Evolutionary conservation across 2,113 vertebrate species (phyloP), one percentile per base, ranked within the genome.

Genomic region (Cochlearius cochlearius): DNA sequence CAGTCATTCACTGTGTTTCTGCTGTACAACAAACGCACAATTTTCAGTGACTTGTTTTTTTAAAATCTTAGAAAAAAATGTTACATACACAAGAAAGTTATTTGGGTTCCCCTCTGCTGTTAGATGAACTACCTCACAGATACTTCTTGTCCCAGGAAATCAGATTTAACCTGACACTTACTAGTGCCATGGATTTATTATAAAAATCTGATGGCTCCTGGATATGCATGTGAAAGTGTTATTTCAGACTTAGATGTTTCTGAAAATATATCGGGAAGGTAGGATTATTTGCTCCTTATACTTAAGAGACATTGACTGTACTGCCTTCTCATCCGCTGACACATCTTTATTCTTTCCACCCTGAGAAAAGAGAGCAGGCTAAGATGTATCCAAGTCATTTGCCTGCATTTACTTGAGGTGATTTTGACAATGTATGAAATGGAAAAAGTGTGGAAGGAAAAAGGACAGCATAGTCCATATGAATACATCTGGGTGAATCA

Each of bases 21-120:
- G 41, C 12, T 52, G 9, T 60, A 19, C 34, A 88, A 26, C 5
- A 14, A 69, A 30, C 5, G 27, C 2, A 6, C 7, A 0, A 0
- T 36, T 88, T 76, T 81, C 15, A 59, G 12, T 50, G 29, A 41
- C 5, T 38, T 45, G 4, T 38, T 90, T 79, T 75, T 34, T 29
- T 71, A n/a, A 80, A 80, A 56, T 60, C 20, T 75, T 78, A 19
- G 19, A 9, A 58, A 86, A 86, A 45, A 74, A 41, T 15, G 1
- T 52, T 69, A 29, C 12, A 22, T 26, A 71, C 13, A 38, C 26
- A 49, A 52, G 16, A 60, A 85, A 87, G 19, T 8, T 47, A 47
- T 67, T 59, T 78, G 3, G 2, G 30, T 58, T 80, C 30, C 49
- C 4, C 7, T 85, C 38, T 53, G 26, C n/a, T 94, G 18, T 56